Evolutionary conservation across 2,113 vertebrate genomes (phyloP), one percentile per base, ranked within the genome.

Genomic region (Sinocyclocheilus maitianheensis): DNA sequence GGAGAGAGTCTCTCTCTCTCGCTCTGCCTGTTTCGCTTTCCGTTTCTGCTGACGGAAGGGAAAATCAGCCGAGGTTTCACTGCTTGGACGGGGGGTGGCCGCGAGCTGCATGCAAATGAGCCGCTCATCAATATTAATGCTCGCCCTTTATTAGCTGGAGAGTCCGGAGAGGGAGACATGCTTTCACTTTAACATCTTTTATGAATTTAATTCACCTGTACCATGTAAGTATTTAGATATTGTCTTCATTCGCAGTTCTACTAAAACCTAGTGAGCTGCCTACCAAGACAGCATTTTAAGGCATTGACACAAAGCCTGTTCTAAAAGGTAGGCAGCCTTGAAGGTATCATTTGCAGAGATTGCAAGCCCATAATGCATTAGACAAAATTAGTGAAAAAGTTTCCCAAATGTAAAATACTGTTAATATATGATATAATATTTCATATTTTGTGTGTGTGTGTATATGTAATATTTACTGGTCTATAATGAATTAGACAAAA

Each of bases 1-100:
- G 78, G 37, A 62, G 90, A 87, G 93, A 87, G 89, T 67, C 46
- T 26, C 51, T 67, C n/a, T 13, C 60, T 40, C 53, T 85, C 26
- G 91, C 90, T 93, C 94, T 75, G 40, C 18, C 84, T 48, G 55
- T 74, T 51, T 40, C 71, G 93, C 90, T 92, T 93, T 81, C 62
- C 89, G 80, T 96, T 96, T 95, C 89, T 94, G 91, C 89, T 94
- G 90, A 94, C 91, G 92, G 87, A 91, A 76, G 89, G 90, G 90
- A 91, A 94, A 91, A 85, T 92, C 86, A 91, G 91, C 87, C 92
- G 84, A 91, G 90, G 86, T 89, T 84, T 83, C 71, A 30, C 51
- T 13, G 16, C 43, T 83, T 6, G 8, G 65, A 81, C 90, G 79
- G 89, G 84, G 80, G 91, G 74, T 89, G 89, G 76, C 82, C 51